Evolutionary conservation across 2,113 vertebrate genomes (phyloP).

Genomic region (Lamprotornis superbus): DNA sequence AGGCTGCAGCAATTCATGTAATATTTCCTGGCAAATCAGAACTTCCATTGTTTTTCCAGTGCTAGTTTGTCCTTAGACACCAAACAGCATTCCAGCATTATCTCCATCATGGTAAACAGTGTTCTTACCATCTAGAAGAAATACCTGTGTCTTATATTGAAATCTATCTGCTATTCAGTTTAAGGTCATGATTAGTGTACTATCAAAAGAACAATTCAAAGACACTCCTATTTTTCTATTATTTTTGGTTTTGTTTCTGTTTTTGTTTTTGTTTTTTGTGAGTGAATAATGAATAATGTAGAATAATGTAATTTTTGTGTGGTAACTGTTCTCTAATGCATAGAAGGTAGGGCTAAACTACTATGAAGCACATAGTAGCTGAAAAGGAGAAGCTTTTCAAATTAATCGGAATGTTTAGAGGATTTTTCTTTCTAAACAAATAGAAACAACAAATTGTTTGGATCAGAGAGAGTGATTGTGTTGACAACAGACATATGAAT

Average conservation of each 20-base stretch:
- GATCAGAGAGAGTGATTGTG: not conserved
- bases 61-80: not conserved
- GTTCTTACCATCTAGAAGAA: not conserved
- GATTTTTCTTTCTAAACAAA: not conserved
- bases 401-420: not conserved
- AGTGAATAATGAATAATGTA: too few relatives aligned
- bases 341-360: not conserved
- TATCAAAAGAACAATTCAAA: not conserved
- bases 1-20: not conserved
- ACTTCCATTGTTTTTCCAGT: not conserved
- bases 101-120: not conserved
- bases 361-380: not conserved
- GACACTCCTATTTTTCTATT: not conserved
- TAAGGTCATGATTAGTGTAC: not conserved
- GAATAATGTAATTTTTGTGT: not conserved
- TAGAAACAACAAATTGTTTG: conserved; percentile 48
- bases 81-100: not conserved
- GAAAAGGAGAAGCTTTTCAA: not conserved
- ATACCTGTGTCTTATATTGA: not conserved
- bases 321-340: not conserved
- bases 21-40: not conserved
- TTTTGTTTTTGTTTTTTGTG: not conserved
- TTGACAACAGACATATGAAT: conserved; percentile 58
- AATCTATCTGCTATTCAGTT: not conserved
- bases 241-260: not conserved